These are phyloP conservation scores for Cosmorhoe ocellata DNA, from an alignment of 2,888 invertebrate genomes.

Conservation along the genomic window DNA sequence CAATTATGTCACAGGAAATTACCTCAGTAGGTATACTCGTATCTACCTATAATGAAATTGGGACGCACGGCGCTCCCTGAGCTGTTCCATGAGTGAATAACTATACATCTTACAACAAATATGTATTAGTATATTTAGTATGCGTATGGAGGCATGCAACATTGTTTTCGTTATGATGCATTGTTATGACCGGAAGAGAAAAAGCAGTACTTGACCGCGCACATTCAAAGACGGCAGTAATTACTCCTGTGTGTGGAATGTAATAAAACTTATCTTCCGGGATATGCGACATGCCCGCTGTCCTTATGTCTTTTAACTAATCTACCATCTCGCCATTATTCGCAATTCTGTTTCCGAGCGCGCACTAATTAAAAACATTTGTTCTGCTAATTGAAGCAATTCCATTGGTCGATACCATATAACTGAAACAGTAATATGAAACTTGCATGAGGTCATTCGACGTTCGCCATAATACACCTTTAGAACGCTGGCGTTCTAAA, in stretches of 20 bases:
- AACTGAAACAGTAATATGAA: conserved; percentile 17
- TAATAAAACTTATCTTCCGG: conserved; percentile 66
- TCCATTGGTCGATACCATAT: conserved; percentile 18
- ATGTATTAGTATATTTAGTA: conserved; percentile 13
- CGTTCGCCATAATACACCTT: conserved; percentile 7
- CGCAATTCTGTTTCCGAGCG: conserved; percentile 27
- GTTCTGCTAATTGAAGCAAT: conserved; percentile 23
- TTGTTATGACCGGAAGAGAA: conserved; percentile 57
- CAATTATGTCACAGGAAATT: conserved; percentile 46
- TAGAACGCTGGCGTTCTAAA: no score
- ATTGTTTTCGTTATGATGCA: conserved; percentile 64
- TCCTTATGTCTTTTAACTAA: conserved; percentile 28
- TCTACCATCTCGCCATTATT: conserved; percentile 27
- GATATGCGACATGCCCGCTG: conserved; percentile 51
- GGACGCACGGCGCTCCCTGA: conserved; percentile 23
- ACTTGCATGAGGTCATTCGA: conserved; percentile 16
- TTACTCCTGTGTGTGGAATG: conserved; percentile 60
- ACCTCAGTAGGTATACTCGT: no score
- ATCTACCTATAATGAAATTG: conserved; percentile 24
- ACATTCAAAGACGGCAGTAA: conserved; percentile 48
- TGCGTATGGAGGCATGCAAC: conserved; percentile 45
- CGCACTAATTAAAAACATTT: conserved; percentile 30
- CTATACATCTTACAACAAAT: conserved; percentile 15
- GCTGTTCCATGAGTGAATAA: not conserved
- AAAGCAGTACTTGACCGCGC: conserved; percentile 60